Base-by-base conservation (phyloP, 35 echinoderm and acorn worm genomes). In the Eucidaris tribuloides region DNA sequence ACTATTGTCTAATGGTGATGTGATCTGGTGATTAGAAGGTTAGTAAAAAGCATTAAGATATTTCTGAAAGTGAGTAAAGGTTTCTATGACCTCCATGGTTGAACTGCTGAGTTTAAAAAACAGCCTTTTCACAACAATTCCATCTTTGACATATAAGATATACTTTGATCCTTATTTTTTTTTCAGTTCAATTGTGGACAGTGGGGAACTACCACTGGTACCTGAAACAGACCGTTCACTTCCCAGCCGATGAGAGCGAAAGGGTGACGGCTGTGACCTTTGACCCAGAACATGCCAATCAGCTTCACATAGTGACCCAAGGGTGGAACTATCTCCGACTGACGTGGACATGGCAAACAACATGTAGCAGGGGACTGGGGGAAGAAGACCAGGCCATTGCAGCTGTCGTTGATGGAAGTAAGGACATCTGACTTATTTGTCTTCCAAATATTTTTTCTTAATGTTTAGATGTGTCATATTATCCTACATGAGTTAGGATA, bases 121-220 rank as follows among this genome's bases (percentile, higher is more conserved):
- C n/a, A n/a, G n/a, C n/a, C n/a, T n/a, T n/a, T n/a, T n/a, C n/a
- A n/a, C n/a, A n/a, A n/a, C n/a, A n/a, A n/a, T n/a, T n/a, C 49
- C 74, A 37, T 18, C 34, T 68, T 68, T 4, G 20, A 19, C 1
- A 19, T 31, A 15, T 22, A 43, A 6, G 27, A 27, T 77, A 18
- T 80, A 15, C 42, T 79, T n/a, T n/a, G 50, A 55, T 14, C 22
- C 22, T 55, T 55, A 22, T 55, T 13, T 14, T 55, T 14, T 33
- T 58, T 18, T 17, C 42, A 97, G 94, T 97, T 54, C 94, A 97
- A 68, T 58, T 97, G 61, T 97, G 94, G 94, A 97, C 90, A 15
- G 78, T 92, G 37, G 79, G 65, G 4, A 97, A 97, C 65, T 97
- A 97, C 29, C 94, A 97, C 78, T 97, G 90, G 90, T 97, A 97